Evolutionary conservation across 2,888 invertebrate species (phyloP).

Genomic region (Pseudococcus viburni): DNA sequence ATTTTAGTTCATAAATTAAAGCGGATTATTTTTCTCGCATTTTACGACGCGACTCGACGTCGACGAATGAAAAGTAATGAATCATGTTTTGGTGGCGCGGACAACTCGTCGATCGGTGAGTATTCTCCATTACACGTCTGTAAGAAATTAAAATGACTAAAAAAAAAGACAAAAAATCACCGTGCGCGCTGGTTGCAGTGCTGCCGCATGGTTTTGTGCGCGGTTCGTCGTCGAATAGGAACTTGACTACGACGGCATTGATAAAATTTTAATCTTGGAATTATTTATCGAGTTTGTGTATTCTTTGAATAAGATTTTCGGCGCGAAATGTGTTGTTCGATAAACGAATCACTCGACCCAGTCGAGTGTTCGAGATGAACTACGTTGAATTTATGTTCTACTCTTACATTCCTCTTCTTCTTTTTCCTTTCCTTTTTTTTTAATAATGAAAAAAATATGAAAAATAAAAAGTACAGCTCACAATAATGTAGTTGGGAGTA

Average conservation of each 20-base stretch:
- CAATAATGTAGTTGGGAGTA: background rate
- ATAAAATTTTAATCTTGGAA: slow-evolving; percentile 35
- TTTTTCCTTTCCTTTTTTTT: background rate
- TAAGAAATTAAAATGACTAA: background rate
- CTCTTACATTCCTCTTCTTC: background rate
- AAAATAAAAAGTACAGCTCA: background rate
- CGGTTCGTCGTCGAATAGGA: background rate
- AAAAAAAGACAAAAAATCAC: background rate
- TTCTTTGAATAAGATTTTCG: slow-evolving; percentile 28
- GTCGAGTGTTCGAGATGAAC: slow-evolving; percentile 17
- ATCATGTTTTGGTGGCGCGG: background rate
- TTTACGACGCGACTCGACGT: background rate
- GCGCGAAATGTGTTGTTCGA: slow-evolving; percentile 2
- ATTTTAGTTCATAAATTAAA: slow-evolving; percentile 14
- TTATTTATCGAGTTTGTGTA: slow-evolving; percentile 26
- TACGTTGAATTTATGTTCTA: background rate
- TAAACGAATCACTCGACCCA: slow-evolving; percentile 3
- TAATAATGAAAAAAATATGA: background rate
- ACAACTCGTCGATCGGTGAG: background rate
- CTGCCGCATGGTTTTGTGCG: background rate
- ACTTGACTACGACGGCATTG: background rate
- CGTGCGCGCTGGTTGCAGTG: background rate
- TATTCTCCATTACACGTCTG: background rate
- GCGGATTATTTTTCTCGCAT: background rate
- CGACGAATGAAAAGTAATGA: background rate